Evolutionary conservation across 2,888 invertebrate genomes (phyloP), one percentile per base, ranked within the genome.

Genomic region (Ormyrus rosae): DNA sequence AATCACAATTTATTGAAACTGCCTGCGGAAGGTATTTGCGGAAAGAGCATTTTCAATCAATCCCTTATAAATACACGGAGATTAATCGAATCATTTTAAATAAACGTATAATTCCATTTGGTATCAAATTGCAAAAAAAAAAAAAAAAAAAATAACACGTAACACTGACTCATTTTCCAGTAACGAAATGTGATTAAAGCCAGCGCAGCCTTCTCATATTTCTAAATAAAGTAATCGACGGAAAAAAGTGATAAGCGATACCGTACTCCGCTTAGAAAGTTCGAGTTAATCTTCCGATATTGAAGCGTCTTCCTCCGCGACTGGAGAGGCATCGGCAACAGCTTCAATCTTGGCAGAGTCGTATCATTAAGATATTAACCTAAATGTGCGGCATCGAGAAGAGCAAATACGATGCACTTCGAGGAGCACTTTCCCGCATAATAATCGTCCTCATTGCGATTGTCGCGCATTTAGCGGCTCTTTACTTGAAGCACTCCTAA

Each of bases 381-480:
- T 46, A 63, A 64, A 73, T 73, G 55, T 64, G 64, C 48, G 8
- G 58, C 60, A 4, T 60, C 34, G 72, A 3, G 34, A 34, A 34
- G 34, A 34, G 34, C 34, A 34, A 34, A 34, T 34, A 34, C 34
- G 34, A 34, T 34, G 34, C 34, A 34, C 34, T 34, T 65, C 19
- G 13, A n/a, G 19, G 72, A 10, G 51, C 58, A 63, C 11, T 69
- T 45, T 55, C 45, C 5, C 5, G 45, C 6, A 53, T 10, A 71
- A 50, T 78, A 55, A 71, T 69, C 48, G 50, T 34, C 64, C 55
- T 71, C 56, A 55, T 64, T 73, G 63, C 10, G 11, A 34, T 34
- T 86, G 85, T 86, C 84, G 80, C 82, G 83, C 84, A 84, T 85
- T 85, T 84, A 86, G 85, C 85, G 83, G 84, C 84, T 83, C 84